These are phyloP conservation scores for Notolabrus celidotus DNA, from an alignment of 2,797 vertebrate species.

Conservation along the genomic window DNA sequence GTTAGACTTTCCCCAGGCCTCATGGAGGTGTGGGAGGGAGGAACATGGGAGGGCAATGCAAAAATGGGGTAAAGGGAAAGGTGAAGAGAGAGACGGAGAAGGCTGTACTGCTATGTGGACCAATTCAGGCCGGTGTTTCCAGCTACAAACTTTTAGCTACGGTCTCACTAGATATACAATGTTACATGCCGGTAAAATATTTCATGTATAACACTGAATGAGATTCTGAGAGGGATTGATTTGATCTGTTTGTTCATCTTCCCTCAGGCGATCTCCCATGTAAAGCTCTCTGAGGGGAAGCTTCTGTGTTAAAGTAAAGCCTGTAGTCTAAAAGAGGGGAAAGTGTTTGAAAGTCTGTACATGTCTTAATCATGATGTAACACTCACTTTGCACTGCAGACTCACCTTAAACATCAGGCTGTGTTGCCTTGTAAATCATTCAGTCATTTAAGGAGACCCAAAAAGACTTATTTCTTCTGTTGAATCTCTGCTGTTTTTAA, in stretches of 20 bases:
- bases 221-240: constrained; percentile 5
- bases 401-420: constrained; percentile 14
- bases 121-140: not conserved
- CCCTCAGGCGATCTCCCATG: constrained; percentile 11
- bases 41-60: constrained; percentile 19
- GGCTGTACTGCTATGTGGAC: not conserved
- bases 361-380: not conserved
- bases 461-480: too few relatives aligned
- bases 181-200: not conserved
- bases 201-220: not conserved
- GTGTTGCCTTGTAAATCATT: too few relatives aligned
- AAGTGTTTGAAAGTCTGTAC: constrained; percentile 16
- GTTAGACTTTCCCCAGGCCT: constrained; percentile 20
- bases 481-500: too few relatives aligned
- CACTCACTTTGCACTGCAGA: constrained; percentile 11
- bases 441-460: too few relatives aligned
- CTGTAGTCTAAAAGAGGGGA: constrained; percentile 2
- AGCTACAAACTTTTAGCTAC: not conserved
- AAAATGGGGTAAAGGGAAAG: constrained; percentile 16
- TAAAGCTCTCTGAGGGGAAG: constrained; percentile 13
- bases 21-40: constrained; percentile 21
- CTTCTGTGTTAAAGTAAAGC: not conserved
- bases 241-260: constrained; percentile 11
- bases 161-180: not conserved
- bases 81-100: not conserved